Evolutionary conservation across 2,113 vertebrate species (phyloP).

Genomic region (Aegypius monachus): DNA sequence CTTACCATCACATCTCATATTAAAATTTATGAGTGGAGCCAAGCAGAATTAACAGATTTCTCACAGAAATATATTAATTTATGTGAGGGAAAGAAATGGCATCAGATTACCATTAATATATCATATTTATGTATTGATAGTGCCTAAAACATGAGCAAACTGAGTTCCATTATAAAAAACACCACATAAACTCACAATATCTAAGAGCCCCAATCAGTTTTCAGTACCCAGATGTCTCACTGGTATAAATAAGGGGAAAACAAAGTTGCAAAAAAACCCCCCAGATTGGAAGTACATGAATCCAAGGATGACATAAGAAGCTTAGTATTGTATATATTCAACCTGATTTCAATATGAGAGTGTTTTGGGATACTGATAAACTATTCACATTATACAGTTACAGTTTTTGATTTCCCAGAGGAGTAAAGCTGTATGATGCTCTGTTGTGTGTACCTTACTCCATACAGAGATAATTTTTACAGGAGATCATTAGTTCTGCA

Average conservation of each 20-base stretch:
- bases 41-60: background rate
- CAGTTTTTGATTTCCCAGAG: background rate
- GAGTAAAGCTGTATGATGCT: background rate
- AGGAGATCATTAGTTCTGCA: background rate
- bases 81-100: background rate
- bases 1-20: background rate
- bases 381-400: background rate
- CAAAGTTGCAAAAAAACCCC: background rate
- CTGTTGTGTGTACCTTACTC: background rate
- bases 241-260: background rate
- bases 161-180: background rate
- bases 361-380: background rate
- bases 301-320: background rate
- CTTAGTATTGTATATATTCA: background rate
- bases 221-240: background rate
- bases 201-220: background rate
- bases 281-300: background rate
- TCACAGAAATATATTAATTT: background rate
- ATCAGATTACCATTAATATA: background rate
- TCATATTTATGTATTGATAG: background rate
- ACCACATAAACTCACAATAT: background rate
- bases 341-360: background rate
- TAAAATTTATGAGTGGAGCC: background rate
- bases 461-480: background rate
- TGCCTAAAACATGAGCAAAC: background rate